phyloP scores from a whole-genome alignment of 2,888 invertebrate genomes.

The Ligdia adustata region DNA sequence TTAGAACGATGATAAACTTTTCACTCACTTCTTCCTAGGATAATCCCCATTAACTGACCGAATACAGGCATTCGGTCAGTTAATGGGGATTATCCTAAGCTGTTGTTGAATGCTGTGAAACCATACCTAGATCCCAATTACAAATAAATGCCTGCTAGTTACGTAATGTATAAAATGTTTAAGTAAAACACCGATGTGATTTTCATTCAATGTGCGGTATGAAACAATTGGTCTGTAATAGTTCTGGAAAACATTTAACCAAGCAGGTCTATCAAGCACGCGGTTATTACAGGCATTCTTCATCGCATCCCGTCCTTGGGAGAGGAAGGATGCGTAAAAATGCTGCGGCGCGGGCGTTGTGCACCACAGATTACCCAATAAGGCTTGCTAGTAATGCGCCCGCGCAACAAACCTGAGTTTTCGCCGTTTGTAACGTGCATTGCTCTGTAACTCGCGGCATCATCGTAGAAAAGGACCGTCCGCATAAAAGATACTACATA shows the following conservation, averaged over 20 bases:
- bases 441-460: conserved; percentile 37
- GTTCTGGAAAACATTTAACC: neutral
- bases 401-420: conserved; percentile 59
- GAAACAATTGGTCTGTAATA: conserved; percentile 1
- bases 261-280: neutral
- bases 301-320: neutral
- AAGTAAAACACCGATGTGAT: too few species aligned
- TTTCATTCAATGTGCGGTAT: too few species aligned
- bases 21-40: too few species aligned
- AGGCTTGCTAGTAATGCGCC: conserved; percentile 46
- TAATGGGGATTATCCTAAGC: too few species aligned
- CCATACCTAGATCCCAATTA: too few species aligned
- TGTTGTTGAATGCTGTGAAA: too few species aligned
- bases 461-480: conserved; percentile 47
- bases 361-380: conserved; percentile 7
- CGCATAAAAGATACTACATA: too few species aligned
- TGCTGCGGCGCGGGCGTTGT: conserved; percentile 5
- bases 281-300: conserved; percentile 14
- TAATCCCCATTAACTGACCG: too few species aligned
- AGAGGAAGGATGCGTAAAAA: conserved; percentile 5
- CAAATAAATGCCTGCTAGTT: too few species aligned
- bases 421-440: conserved; percentile 58
- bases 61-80: too few species aligned
- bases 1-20: too few species aligned
- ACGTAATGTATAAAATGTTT: too few species aligned